These are phyloP conservation scores for human DNA, from an alignment of 2,113 vertebrate species.

Conservation along the genomic window GRCh38 chr6:20056001-20056500, in stretches of 20 bases:
- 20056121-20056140: not conserved
- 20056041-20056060: not conserved
- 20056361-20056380: not conserved
- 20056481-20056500: not conserved
- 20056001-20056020: not conserved
- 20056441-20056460: rapidly evolving
- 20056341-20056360: not conserved
- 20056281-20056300: rapidly evolving
- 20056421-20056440: not conserved
- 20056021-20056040: not conserved
- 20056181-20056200: not conserved
- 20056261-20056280: not conserved
- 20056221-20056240: not conserved
- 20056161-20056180: not conserved
- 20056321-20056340: not conserved
- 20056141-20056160: not conserved
- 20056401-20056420: not conserved
- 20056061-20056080: not conserved
- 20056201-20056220: not conserved
- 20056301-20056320: not conserved
- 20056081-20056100: not conserved
- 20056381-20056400: not conserved
- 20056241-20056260: not conserved
- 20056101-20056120: rapidly evolving
- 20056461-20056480: not conserved